A percentile compares a stretch with the other conserved stretches of the same genome.
phyloP scores from a whole-genome alignment of 2,113 vertebrate genomes.

The Tragelaphus imberbis region DNA sequence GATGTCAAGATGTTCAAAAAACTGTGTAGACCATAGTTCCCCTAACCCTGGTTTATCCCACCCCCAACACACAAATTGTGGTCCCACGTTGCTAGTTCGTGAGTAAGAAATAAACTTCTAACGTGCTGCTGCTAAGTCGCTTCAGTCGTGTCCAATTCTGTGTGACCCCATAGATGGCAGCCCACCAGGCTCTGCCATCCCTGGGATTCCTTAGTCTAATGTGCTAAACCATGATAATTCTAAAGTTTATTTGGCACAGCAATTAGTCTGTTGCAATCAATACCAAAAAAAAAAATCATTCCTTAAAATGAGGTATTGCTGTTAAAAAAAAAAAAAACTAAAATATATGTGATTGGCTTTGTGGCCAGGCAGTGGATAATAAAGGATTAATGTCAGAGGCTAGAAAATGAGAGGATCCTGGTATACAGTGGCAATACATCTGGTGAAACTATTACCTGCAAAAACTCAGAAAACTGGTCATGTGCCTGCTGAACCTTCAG shows the following conservation, averaged over 20 bases:
- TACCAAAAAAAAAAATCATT: not conserved
- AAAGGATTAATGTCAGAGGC: not conserved
- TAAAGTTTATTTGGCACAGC: not conserved
- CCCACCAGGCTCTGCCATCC: too few relatives aligned
- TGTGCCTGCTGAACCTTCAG: not conserved
- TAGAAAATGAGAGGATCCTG: not conserved
- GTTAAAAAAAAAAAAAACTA: not conserved
- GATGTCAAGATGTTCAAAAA: not conserved
- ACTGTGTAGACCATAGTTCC: not conserved
- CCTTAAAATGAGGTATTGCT: not conserved
- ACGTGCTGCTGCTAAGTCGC: not conserved
- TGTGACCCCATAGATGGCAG: too few relatives aligned
- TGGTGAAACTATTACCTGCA: not conserved
- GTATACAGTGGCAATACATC: not conserved
- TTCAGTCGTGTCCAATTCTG: too few relatives aligned
- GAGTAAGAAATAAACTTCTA: not conserved
- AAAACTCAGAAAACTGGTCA: not conserved
- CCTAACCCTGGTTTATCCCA: not conserved
- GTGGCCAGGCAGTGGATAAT: not conserved
- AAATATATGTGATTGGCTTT: not conserved
- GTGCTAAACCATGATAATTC: not conserved
- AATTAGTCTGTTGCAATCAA: not conserved
- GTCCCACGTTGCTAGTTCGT: not conserved
- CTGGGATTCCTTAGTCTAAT: not conserved
- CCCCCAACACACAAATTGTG: not conserved